Base-by-base conservation (phyloP, 2,888 invertebrate species). In the Leptopilina myrica region DNA sequence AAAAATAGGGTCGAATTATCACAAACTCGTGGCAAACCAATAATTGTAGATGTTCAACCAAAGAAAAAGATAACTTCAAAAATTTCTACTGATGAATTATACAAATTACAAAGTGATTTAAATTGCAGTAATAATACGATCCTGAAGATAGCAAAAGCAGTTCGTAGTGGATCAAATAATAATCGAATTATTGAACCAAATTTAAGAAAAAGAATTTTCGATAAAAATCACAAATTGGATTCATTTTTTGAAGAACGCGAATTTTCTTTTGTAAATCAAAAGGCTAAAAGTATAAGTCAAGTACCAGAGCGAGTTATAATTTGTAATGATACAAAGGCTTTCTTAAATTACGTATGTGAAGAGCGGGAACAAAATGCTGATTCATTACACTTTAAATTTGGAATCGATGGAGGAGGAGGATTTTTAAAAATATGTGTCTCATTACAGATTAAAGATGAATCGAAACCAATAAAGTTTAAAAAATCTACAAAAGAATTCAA, bases 201-300 rank as follows among this genome's bases (percentile, higher is more conserved):
- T 20, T 20, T 20, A 20, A 20, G 20, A 20, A 20, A 56, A 5
- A 56, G n/a, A 56, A 5, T 56, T 56, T 12, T 56, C 40, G 65
- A 65, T 14, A 65, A 8, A 20, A 26, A 65, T 65, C 65, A 65
- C 65, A 65, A 65, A 65, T 20, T 65, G 20, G 65, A 65, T 14
- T 65, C 65, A 33, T 65, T 26, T 20, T 65, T 65, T 65, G 65
- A 65, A 65, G 65, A 65, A 65, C 40, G 65, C 40, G 6, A 65
- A 26, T 65, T 65, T 65, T 33, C 40, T 2, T 65, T 65, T 65
- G 6, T 65, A 65, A 12, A 20, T 65, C 15, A 65, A 20, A 65
- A 65, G 6, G 65, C 65, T 65, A 20, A 65, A 7, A 65, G 20
- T 65, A 20, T 20, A n/a, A 65, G 3, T 65, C 65, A 65, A 20